Evolutionary conservation across 2,888 invertebrate species (phyloP), one percentile per base, ranked within the genome.

Genomic region (Folsomia candida): DNA sequence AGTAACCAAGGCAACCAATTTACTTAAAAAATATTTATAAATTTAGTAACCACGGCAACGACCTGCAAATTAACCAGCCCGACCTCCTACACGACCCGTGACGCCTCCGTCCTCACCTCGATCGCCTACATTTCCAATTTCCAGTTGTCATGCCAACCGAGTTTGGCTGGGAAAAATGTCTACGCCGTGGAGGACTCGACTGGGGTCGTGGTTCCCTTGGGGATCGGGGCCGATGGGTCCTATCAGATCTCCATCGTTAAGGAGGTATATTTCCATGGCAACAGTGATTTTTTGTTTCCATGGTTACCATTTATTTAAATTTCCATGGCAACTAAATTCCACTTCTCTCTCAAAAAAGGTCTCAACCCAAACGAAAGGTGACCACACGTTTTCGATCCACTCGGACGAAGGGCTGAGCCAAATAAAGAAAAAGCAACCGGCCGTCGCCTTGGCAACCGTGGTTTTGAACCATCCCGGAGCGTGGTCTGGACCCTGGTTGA

Each of bases 41-140:
- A n/a, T n/a, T n/a, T n/a, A n/a, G n/a, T n/a, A n/a, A n/a, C n/a
- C n/a, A n/a, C n/a, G n/a, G n/a, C n/a, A n/a, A n/a, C n/a, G n/a
- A n/a, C n/a, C n/a, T 72, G 75, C 58, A 47, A 90, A 85, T 88
- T 91, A 14, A 87, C 88, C 70, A 65, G 83, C n/a, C 88, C 92
- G n/a, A 88, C 88, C 67, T 89, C 91, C 0, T 97, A 95, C 84
- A 94, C 95, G 61, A 96, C 96, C 22, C 88, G 90, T 83, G 97
- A 98, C 86, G 94, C 93, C 0, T 93, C 95, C 62, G 89, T 97
- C 74, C 89, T 97, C 14, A 90, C 91, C 76, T 91, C 89, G 82
- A 92, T 97, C 78, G 96, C 94, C 0, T 94, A 93, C 84, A 91
- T 97, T 80, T 89, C 92, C 18, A 94, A 97, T 84, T 96, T 97